Conservation (phyloP, 2,113 vertebrate genomes). For the Eolophus roseicapilla region DNA sequence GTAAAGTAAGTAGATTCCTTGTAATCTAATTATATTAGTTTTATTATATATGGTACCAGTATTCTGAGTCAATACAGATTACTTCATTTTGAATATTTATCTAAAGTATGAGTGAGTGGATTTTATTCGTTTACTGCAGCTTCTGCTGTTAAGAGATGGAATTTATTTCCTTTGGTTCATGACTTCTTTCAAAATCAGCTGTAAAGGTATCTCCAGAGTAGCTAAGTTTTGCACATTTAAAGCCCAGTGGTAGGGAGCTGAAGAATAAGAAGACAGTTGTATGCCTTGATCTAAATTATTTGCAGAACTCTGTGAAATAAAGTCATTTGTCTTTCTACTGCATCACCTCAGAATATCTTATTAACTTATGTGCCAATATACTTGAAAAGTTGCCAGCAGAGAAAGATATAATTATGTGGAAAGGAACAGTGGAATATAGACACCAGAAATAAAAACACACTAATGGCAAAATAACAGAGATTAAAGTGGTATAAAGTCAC, state of each 20-base stretch:
- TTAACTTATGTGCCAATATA: not conserved
- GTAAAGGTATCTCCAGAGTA: not conserved
- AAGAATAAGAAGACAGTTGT: not conserved
- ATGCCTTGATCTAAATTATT: not conserved
- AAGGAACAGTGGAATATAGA: not conserved
- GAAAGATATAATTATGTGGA: not conserved
- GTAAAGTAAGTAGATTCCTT: not conserved
- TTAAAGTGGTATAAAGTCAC: not conserved
- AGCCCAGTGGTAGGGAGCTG: not conserved
- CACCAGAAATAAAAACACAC: not conserved
- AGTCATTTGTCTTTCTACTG: not conserved
- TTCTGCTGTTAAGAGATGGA: not conserved
- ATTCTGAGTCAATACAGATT: not conserved
- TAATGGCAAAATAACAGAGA: not conserved
- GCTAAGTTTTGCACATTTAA: not conserved
- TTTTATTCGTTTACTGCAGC: not conserved
- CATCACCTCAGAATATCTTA: not conserved
- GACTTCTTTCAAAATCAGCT: not conserved
- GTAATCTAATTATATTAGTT: not conserved
- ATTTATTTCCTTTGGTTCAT: not conserved
- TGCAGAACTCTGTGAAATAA: not conserved
- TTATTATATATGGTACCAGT: not conserved
- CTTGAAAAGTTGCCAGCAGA: not conserved
- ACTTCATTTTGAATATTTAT: not conserved
- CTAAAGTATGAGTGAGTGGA: not conserved